Conservation (phyloP, 2,888 invertebrate genomes). For the Monopis laevigella region DNA sequence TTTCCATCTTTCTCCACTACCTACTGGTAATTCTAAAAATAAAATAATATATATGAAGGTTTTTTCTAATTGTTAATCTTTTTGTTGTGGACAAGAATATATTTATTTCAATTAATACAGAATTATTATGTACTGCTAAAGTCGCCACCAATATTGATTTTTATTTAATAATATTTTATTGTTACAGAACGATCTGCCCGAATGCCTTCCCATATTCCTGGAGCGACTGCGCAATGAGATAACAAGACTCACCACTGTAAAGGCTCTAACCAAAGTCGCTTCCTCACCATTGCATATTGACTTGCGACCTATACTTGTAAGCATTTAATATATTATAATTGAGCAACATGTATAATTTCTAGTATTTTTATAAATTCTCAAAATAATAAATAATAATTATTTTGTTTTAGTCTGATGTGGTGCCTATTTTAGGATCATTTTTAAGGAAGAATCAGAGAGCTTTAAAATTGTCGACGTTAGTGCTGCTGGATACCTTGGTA, state of each 20-base stretch:
- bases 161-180: too few relatives aligned
- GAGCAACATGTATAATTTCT: background rate
- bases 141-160: too few relatives aligned
- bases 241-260: slow-evolving; percentile 94
- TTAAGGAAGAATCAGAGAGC: slow-evolving; percentile 96
- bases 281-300: slow-evolving; percentile 89
- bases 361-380: too few relatives aligned
- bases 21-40: too few relatives aligned
- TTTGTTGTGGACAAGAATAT: too few relatives aligned
- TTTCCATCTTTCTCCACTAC: too few relatives aligned
- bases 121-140: too few relatives aligned
- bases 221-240: slow-evolving; percentile 97
- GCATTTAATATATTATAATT: slow-evolving; percentile 18
- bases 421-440: slow-evolving; percentile 93
- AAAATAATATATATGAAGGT: too few relatives aligned
- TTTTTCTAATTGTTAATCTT: too few relatives aligned
- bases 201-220: slow-evolving; percentile 93
- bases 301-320: slow-evolving; percentile 80
- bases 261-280: slow-evolving; percentile 94
- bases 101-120: too few relatives aligned
- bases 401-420: slow-evolving; percentile 76
- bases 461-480: slow-evolving; percentile 89
- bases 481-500: slow-evolving; percentile 89
- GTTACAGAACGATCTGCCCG: slow-evolving; percentile 74
- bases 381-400: slow-evolving; percentile 16